Conservation (phyloP, 2,113 vertebrate species). For the Macquaria ambigua region DNA sequence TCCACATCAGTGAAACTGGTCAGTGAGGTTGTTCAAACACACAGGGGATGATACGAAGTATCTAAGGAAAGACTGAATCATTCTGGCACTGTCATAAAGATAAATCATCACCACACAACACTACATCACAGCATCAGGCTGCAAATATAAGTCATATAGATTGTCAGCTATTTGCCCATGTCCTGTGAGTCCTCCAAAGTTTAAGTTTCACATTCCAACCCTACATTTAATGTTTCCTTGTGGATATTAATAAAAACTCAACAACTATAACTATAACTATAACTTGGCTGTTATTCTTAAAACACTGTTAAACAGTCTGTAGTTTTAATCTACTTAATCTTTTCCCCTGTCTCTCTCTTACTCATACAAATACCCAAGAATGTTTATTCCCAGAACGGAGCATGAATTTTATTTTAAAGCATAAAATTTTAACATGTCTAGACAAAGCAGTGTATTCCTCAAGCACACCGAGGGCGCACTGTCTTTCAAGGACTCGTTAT, state of each 20-base stretch:
- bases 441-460: conserved; percentile 60
- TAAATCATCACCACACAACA: not conserved
- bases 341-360: not conserved
- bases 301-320: conserved; percentile 46
- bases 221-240: conserved; percentile 64
- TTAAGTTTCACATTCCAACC: conserved; percentile 37
- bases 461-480: conserved; percentile 33
- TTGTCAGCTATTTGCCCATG: conserved; percentile 24
- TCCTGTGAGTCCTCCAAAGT: conserved; percentile 54
- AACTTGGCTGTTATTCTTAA: conserved; percentile 48
- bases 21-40: not conserved
- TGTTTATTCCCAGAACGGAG: conserved; percentile 54
- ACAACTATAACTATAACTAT: conserved; percentile 56
- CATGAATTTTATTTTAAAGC: conserved; percentile 62
- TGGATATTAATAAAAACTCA: conserved; percentile 65
- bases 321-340: not conserved
- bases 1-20: conserved; percentile 5
- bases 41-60: not conserved
- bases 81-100: not conserved
- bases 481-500: conserved; percentile 67
- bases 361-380: conserved; percentile 44
- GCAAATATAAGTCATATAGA: conserved; percentile 14
- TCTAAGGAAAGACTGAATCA: not conserved
- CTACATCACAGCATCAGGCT: conserved; percentile 13
- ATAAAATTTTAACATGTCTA: conserved; percentile 75